phyloP scores from a whole-genome alignment of 2,113 vertebrate species.

The Lutjanus erythropterus region DNA sequence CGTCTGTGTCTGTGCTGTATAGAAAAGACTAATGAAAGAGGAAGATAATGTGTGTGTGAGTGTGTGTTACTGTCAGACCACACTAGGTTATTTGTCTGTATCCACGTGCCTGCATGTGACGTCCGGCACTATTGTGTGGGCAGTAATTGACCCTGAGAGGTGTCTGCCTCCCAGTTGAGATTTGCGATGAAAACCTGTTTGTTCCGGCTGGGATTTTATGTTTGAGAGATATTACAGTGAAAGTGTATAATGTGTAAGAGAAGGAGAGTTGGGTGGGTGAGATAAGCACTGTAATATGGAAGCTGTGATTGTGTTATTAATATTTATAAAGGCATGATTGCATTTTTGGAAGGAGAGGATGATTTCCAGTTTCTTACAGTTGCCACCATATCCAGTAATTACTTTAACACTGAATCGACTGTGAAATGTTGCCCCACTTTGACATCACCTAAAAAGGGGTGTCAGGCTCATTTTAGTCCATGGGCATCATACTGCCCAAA shows the following conservation, averaged over 20 bases:
- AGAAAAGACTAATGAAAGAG: slow-evolving; percentile 34
- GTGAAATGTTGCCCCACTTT: slow-evolving; percentile 10
- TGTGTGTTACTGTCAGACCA: slow-evolving; percentile 16
- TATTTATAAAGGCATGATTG: slow-evolving; percentile 63
- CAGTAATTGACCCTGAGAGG: slow-evolving; percentile 29
- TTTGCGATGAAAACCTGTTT: slow-evolving; percentile 23
- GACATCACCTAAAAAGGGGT: background rate
- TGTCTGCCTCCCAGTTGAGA: slow-evolving; percentile 7
- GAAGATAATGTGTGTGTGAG: slow-evolving; percentile 21
- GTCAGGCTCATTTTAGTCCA: too few species aligned
- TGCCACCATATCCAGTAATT: background rate
- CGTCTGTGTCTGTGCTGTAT: slow-evolving; percentile 19
- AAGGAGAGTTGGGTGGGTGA: background rate
- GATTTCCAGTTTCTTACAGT: slow-evolving; percentile 16
- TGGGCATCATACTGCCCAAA: too few species aligned
- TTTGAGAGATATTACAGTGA: slow-evolving; percentile 6
- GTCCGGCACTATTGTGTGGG: slow-evolving; percentile 29
- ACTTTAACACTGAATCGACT: background rate
- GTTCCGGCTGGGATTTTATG: slow-evolving; percentile 12
- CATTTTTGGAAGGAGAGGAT: slow-evolving; percentile 21
- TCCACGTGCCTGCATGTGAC: slow-evolving; percentile 36
- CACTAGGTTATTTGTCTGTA: slow-evolving; percentile 27
- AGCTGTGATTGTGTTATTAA: slow-evolving; percentile 31
- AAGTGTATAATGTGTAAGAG: slow-evolving; percentile 13
- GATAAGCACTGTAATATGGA: background rate